phyloP scores from a whole-genome alignment of 2,797 vertebrate species.

The Microctenopoma stevenorrisi region DNA sequence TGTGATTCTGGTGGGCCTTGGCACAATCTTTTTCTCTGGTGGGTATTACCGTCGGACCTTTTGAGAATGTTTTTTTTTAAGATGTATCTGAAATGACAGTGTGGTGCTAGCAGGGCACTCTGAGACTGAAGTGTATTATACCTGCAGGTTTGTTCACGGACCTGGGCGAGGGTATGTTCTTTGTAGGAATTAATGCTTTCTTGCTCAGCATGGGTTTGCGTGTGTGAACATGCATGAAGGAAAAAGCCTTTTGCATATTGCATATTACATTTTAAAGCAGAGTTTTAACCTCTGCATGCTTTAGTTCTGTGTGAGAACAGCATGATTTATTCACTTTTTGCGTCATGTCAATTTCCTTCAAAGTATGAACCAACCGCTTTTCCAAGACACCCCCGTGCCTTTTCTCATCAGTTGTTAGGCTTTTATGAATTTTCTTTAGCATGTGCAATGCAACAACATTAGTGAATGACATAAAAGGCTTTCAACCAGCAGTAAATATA shows the following conservation, averaged over 20 bases:
- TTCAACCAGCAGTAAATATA: conserved; percentile 9
- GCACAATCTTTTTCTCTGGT: conserved; percentile 87
- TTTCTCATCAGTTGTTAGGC: neutral
- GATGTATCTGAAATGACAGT: neutral
- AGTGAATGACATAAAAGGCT: conserved; percentile 6
- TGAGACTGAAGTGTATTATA: conserved; percentile 79
- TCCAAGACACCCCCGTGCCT: neutral
- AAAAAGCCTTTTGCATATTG: conserved; percentile 8
- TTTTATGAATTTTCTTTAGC: neutral
- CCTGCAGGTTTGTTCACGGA: conserved; percentile 86
- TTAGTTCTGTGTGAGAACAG: conserved; percentile 4
- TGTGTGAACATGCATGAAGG: conserved; percentile 46
- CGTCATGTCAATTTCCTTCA: neutral
- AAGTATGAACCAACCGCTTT: neutral
- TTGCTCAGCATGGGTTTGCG: conserved; percentile 26
- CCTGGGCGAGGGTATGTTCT: conserved; percentile 81
- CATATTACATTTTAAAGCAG: neutral
- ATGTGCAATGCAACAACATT: neutral
- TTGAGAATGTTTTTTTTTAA: neutral
- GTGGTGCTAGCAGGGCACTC: conserved; percentile 23
- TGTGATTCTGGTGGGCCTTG: conserved; percentile 81
- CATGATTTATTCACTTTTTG: conserved; percentile 5
- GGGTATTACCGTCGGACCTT: conserved; percentile 2
- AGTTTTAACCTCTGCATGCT: conserved; percentile 13
- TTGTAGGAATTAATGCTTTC: conserved; percentile 17